Conservation (phyloP, 2,797 vertebrate species). For the Psittacula derbiana region DNA sequence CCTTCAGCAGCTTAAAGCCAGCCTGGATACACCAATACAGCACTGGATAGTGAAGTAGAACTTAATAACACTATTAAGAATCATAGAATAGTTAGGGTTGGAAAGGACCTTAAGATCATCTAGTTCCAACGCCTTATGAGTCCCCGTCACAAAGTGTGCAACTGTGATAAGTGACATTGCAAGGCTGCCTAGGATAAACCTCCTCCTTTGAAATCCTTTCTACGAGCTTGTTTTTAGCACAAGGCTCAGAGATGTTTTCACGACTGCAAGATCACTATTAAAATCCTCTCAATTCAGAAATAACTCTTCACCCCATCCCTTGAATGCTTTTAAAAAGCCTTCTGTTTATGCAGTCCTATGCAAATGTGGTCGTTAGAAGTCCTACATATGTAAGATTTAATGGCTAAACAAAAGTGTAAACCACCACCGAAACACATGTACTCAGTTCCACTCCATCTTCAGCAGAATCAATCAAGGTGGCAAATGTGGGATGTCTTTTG, state of each 20-base stretch:
- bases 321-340: not conserved
- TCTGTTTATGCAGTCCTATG: not conserved
- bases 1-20: not conserved
- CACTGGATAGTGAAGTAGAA: not conserved
- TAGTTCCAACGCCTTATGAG: no score
- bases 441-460: not conserved
- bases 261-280: not conserved
- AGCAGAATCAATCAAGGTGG: not conserved
- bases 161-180: not conserved
- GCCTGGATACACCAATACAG: not conserved
- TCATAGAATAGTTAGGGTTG: no score
- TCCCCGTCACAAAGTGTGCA: not conserved
- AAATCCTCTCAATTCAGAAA: not conserved
- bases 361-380: not conserved
- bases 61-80: not conserved
- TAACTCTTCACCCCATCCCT: not conserved
- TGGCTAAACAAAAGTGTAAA: not conserved
- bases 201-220: not conserved
- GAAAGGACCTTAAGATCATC: no score
- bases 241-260: not conserved
- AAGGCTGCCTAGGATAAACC: not conserved
- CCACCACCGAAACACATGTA: accelerated
- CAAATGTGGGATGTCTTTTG: not conserved
- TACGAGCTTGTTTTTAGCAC: not conserved
- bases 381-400: not conserved